Conservation (phyloP, 2,113 vertebrate genomes). For the Cavia aperea region DNA sequence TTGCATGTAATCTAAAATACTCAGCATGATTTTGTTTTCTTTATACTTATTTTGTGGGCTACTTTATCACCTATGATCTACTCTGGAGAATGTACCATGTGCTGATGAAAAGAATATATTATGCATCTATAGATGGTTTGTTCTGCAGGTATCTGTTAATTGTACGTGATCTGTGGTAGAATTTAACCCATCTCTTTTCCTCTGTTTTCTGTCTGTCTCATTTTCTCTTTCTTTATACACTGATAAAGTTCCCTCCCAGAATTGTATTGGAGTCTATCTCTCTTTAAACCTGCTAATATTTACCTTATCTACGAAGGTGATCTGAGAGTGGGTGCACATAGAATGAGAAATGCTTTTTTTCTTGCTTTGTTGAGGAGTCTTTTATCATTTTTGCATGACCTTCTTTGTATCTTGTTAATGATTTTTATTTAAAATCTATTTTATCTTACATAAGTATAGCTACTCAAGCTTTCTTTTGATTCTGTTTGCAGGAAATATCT, state of each 20-base stretch:
- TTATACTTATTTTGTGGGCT: not conserved
- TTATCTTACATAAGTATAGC: not conserved
- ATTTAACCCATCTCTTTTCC: not conserved
- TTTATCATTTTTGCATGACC: not conserved
- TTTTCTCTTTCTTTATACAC: not conserved
- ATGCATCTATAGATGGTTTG: not conserved
- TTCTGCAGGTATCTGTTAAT: not conserved
- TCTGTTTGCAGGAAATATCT: not conserved
- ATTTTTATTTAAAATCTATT: not conserved
- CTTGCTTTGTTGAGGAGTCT: not conserved
- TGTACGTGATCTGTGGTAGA: not conserved
- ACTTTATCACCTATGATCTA: not conserved
- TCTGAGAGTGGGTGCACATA: not conserved
- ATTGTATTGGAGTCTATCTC: not conserved
- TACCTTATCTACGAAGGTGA: too few species aligned
- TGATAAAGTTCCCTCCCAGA: not conserved
- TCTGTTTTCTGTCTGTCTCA: not conserved
- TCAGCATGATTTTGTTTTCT: not conserved
- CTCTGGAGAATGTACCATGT: not conserved
- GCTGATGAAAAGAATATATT: not conserved
- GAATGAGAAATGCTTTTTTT: not conserved
- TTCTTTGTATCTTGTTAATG: not conserved
- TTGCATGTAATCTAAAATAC: not conserved
- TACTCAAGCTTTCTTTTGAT: not conserved
- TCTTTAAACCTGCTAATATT: too few species aligned